Evolutionary conservation across 2,888 invertebrate species (phyloP).

Genomic region (Choristoneura rosaceana): DNA sequence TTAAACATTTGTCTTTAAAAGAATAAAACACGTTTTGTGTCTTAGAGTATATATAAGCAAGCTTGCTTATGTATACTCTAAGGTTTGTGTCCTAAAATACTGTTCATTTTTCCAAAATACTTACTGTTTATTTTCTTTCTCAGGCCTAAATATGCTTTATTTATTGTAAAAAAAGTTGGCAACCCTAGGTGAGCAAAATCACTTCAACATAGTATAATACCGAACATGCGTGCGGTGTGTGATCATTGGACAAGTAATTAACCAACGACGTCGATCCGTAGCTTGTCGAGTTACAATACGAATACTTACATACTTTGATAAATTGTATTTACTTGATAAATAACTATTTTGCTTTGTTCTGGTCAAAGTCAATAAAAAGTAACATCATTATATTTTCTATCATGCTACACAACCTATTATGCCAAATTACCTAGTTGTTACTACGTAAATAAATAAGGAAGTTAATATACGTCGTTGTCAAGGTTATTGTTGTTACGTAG

Average conservation of each 20-base stretch:
- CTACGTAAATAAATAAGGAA: conserved; percentile 10
- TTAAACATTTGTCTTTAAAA: too few relatives aligned
- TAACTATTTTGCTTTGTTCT: conserved; percentile 21
- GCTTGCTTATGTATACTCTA: too few relatives aligned
- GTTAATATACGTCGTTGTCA: background rate
- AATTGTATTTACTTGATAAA: background rate
- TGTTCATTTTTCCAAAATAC: too few relatives aligned
- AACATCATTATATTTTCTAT: background rate
- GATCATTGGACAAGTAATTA: conserved; percentile 24
- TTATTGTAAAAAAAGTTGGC: too few relatives aligned
- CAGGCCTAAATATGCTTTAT: too few relatives aligned
- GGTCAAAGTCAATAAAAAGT: background rate
- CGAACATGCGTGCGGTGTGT: conserved; percentile 20
- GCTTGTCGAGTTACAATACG: conserved; percentile 12
- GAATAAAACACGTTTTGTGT: too few relatives aligned
- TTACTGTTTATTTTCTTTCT: too few relatives aligned
- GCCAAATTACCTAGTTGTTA: background rate
- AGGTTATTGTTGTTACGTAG: conserved; percentile 13
- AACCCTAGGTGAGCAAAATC: too few relatives aligned
- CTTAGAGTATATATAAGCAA: too few relatives aligned
- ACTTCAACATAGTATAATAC: background rate
- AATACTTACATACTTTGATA: conserved; percentile 8
- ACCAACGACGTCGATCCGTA: conserved; percentile 6
- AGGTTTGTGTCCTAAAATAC: too few relatives aligned
- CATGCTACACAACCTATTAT: background rate